Evolutionary conservation across 2,113 vertebrate genomes (phyloP), one percentile per base, ranked within the genome.

Genomic region (Penelope pileata): DNA sequence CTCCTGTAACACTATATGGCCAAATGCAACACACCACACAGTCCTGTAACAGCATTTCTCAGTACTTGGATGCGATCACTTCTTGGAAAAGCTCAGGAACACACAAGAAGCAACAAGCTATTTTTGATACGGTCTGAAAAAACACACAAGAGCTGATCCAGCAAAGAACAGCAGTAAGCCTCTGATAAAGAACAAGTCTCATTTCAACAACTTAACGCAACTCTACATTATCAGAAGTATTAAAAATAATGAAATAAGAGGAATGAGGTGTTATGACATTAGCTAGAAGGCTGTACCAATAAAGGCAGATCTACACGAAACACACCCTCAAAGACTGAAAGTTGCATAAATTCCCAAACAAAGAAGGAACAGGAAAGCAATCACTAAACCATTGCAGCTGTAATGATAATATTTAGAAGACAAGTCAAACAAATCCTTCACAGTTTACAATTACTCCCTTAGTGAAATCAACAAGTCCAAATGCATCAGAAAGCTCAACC

Each of bases 71-170:
- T 86, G 30, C 3, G 30, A 83, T 70, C 18, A 0, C 69, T 95
- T 95, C 94, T 86, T 78, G 91, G 93, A 97, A 91, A 43, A 64
- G 85, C 45, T 43, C 72, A 85, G 36, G 91, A 90, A 80, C 82
- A 86, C 89, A 74, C 93, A 93, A 80, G 68, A 54, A 96, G 69
- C 26, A 78, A 79, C 36, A 56, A 72, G 67, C 87, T 83, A 74
- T 91, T 95, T 92, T 24, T 74, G 75, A 73, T 21, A 3, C 4
- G 43, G 86, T 47, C 69, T 63, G 43, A 91, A 91, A 81, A 76
- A 92, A 82, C 54, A 94, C 38, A 50, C 34, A 77, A 79, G 64
- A 90, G 56, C 63, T 80, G 34, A 32, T 6, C 53, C 26, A 63
- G 72, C 68, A 59, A 45, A n/a, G 64, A 90, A 59, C 60, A 86